Base-by-base conservation (phyloP, 2,797 vertebrate genomes). In the Mastacembelus armatus region DNA sequence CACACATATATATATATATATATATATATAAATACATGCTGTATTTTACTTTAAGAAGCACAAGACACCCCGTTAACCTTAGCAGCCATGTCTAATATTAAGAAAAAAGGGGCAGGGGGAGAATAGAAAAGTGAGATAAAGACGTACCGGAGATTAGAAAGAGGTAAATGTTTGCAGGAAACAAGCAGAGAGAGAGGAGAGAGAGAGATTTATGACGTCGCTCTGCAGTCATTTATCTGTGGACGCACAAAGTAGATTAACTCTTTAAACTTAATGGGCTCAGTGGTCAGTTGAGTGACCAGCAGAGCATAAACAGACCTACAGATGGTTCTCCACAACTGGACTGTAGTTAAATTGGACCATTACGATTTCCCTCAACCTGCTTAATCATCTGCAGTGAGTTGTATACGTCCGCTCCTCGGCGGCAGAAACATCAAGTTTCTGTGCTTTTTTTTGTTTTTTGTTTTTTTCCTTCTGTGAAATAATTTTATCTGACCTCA, bases 221-320 rank as follows among this genome's bases (percentile, higher is more conserved):
- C 44, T 65, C 35, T 30, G 44, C 51, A 44, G 59, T 49, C 24
- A 66, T 85, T 76, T 71, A 74, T 78, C 77, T 78, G 71, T 73
- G 63, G 72, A 73, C 65, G 56, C 62, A 58, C 58, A 85, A 85
- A 85, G 66, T 74, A 85, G 75, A 90, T 88, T 35, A 85, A 60
- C 72, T 78, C 76, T 73, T 90, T 85, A 87, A 89, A 82, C 10
- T 51, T 85, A 83, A 88, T 88, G 83, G 72, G 47, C 63, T 78
- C 65, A 40, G 77, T 63, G 84, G 85, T 82, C 81, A 82, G 77
- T 71, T 62, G 77, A 80, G 66, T 73, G 80, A 45, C n/a, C 79
- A 62, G 70, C 16, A 15, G 66, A 80, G 60, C 66, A 54, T 84
- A 78, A 83, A 81, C 75, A 75, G 60, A 54, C 49, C 15, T 45